A percentile compares a stretch with the other conserved stretches of the same genome.
Conservation (phyloP, 1,140 invertebrate genomes). For the Maconellicoccus hirsutus region DNA sequence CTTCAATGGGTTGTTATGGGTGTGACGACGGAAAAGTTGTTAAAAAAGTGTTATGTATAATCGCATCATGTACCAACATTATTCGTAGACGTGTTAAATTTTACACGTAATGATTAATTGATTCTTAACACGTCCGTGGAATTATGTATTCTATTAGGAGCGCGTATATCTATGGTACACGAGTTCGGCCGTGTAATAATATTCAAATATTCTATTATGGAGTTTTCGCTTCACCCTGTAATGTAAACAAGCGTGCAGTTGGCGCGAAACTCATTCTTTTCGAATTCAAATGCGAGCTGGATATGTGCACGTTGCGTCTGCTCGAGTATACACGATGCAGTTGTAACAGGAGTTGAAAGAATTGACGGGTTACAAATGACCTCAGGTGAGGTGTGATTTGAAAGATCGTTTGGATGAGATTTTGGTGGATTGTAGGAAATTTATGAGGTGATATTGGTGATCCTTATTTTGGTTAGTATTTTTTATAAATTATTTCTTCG, state of each 20-base stretch:
- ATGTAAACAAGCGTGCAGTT: slow-evolving; percentile 3
- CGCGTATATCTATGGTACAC: background rate
- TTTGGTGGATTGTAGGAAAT: no score
- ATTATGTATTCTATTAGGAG: background rate
- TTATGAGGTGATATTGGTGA: no score
- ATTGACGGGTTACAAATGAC: no score
- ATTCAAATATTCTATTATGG: slow-evolving; percentile 3
- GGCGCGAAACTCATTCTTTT: background rate
- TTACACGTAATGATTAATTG: background rate
- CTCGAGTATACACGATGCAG: no score
- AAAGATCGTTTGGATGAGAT: no score
- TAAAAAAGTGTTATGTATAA: background rate
- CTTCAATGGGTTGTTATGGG: background rate
- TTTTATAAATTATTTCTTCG: no score
- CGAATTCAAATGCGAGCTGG: background rate
- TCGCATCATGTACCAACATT: background rate
- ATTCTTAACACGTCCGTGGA: slow-evolving; percentile 7
- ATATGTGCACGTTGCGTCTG: no score
- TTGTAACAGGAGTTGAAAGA: no score
- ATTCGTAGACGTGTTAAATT: background rate
- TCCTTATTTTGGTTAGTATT: no score
- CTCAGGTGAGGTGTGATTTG: no score
- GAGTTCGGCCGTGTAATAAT: background rate
- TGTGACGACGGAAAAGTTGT: background rate
- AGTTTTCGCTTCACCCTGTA: background rate